phyloP scores from a whole-genome alignment of 2,888 invertebrate genomes.

The Cataglyphis albicans region DNA sequence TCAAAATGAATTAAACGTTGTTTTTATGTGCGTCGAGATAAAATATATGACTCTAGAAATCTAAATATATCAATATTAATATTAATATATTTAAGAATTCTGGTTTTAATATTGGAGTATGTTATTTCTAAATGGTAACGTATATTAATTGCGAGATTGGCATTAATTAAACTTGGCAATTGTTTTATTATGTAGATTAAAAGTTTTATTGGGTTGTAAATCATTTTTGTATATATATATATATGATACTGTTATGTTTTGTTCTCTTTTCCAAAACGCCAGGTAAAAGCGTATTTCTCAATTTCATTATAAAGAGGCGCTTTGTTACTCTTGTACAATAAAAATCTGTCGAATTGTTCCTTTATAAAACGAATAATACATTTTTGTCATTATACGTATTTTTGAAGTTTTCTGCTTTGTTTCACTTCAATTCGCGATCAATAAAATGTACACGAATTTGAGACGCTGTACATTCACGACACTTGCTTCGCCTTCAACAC shows the following conservation, averaged over 20 bases:
- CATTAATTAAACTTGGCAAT: conserved; percentile 8
- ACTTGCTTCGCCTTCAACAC: conserved; percentile 17
- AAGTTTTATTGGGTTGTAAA: neutral
- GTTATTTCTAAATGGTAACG: neutral
- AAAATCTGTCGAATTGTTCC: neutral
- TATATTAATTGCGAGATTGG: neutral
- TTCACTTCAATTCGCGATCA: neutral
- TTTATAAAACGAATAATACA: neutral
- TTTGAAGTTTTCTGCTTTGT: neutral
- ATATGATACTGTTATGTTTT: neutral
- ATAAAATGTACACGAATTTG: conserved; percentile 7
- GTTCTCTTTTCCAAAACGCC: neutral
- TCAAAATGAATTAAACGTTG: neutral
- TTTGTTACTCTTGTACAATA: neutral
- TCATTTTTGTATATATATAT: neutral
- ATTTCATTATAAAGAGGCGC: neutral
- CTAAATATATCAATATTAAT: neutral
- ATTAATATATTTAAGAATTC: neutral
- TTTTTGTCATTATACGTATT: conserved; percentile 2
- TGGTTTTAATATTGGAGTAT: neutral
- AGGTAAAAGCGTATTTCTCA: neutral
- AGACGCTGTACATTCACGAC: conserved; percentile 7
- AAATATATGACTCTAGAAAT: neutral
- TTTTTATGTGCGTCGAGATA: neutral
- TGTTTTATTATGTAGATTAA: neutral